Conservation (phyloP, 2,888 invertebrate genomes). For the Eugnorisma glareosa region DNA sequence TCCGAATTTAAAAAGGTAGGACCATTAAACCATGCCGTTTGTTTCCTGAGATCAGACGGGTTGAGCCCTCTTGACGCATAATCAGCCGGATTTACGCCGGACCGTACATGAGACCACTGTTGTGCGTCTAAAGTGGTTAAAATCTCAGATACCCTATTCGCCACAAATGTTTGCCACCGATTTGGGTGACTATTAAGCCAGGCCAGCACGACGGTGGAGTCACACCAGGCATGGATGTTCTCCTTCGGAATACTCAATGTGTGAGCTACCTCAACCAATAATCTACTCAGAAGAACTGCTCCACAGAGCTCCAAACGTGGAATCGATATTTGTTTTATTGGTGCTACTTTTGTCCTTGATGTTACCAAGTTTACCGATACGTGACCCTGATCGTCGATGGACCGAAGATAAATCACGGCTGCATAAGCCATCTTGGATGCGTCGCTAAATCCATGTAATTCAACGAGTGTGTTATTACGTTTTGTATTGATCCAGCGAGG, state of each 20-base stretch:
- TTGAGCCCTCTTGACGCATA: not conserved
- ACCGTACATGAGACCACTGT: slow-evolving; percentile 8
- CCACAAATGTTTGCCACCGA: too few species aligned
- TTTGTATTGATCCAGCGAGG: slow-evolving; percentile 7
- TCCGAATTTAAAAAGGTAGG: not conserved
- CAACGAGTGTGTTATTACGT: not conserved
- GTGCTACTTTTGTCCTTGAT: slow-evolving; percentile 5
- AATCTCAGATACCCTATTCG: too few species aligned
- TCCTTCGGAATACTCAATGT: too few species aligned
- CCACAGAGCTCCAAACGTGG: slow-evolving; percentile 4
- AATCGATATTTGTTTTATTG: slow-evolving; percentile 7
- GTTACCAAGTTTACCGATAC: not conserved
- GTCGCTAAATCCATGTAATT: slow-evolving; percentile 2
- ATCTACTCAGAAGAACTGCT: too few species aligned
- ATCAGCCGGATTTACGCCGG: slow-evolving; percentile 8
- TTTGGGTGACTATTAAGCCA: too few species aligned
- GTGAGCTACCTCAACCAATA: too few species aligned
- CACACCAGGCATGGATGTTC: too few species aligned
- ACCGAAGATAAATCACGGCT: not conserved
- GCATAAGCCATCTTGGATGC: slow-evolving; percentile 1
- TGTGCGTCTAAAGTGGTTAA: too few species aligned
- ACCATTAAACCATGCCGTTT: not conserved
- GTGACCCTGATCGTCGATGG: not conserved
- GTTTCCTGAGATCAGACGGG: not conserved
- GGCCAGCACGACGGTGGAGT: too few species aligned